These are phyloP conservation scores for Romanogobio albipinnatus DNA, from an alignment of 2,113 vertebrate genomes.

Conservation along the genomic window DNA sequence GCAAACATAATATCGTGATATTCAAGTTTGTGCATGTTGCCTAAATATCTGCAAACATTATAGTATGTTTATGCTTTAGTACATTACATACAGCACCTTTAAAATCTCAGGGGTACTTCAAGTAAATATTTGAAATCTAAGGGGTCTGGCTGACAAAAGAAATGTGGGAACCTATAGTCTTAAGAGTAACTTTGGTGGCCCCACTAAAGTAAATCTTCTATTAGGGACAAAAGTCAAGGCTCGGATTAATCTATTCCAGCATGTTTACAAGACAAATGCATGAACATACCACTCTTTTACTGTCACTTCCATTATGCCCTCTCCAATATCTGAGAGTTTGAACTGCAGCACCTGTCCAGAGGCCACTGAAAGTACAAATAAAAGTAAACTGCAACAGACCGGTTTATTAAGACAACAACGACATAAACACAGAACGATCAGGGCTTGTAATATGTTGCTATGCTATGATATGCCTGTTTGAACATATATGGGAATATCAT, in stretches of 20 bases:
- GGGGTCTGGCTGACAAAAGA: too few relatives aligned
- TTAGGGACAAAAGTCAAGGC: too few relatives aligned
- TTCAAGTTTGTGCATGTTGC: too few relatives aligned
- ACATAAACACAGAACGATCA: background rate
- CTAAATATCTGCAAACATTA: too few relatives aligned
- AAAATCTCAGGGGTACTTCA: too few relatives aligned
- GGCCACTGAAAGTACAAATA: conserved; percentile 69
- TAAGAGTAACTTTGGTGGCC: too few relatives aligned
- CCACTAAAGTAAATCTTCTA: too few relatives aligned
- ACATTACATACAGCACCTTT: too few relatives aligned
- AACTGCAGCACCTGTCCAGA: conserved; percentile 89
- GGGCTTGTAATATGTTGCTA: background rate
- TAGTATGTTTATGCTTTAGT: too few relatives aligned
- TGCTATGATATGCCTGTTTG: background rate
- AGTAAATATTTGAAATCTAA: too few relatives aligned
- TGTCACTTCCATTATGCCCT: conserved; percentile 96
- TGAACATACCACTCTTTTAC: conserved; percentile 93
- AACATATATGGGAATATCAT: background rate
- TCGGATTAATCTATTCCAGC: background rate
- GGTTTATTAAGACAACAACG: conserved; percentile 6
- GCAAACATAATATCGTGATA: too few relatives aligned
- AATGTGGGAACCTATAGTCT: too few relatives aligned
- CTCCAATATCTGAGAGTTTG: conserved; percentile 97
- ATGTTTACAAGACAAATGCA: background rate
- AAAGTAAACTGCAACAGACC: conserved; percentile 27